These are phyloP conservation scores for Limanda limanda DNA, from an alignment of 2,113 vertebrate species.

Conservation along the genomic window DNA sequence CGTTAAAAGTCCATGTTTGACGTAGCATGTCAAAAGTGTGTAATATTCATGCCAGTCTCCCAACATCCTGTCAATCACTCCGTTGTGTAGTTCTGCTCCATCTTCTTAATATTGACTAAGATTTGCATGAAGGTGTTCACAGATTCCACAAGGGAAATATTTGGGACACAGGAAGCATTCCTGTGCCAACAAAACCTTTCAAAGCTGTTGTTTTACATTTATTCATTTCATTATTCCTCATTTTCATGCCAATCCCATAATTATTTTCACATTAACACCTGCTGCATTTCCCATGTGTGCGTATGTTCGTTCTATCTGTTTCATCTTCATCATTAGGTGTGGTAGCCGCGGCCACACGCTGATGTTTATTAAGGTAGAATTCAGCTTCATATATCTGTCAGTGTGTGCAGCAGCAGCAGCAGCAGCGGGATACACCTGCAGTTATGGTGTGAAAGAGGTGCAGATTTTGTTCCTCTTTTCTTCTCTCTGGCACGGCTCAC, in stretches of 20 bases:
- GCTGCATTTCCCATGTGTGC: constrained; percentile 72
- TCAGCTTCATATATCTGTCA: constrained; percentile 33
- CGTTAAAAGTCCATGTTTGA: constrained; percentile 21
- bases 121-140: constrained; percentile 67
- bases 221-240: constrained; percentile 84
- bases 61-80: constrained; percentile 32
- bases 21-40: constrained; percentile 8
- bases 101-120: constrained; percentile 64
- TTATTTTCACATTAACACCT: constrained; percentile 83
- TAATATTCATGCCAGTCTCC: constrained; percentile 20
- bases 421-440: constrained; percentile 42
- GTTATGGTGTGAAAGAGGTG: constrained; percentile 47
- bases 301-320: constrained; percentile 62
- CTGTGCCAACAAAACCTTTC: constrained; percentile 75
- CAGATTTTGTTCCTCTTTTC: constrained; percentile 47
- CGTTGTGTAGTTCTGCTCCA: constrained; percentile 49
- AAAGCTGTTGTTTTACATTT: constrained; percentile 85
- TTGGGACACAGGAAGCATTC: constrained; percentile 44
- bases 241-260: constrained; percentile 80
- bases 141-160: constrained; percentile 73
- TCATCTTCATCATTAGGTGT: constrained; percentile 69
- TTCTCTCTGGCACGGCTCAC: constrained; percentile 56
- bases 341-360: constrained; percentile 35
- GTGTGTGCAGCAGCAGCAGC: constrained; percentile 29
- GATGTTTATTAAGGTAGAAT: constrained; percentile 59